These are phyloP conservation scores for Patella ulyssiponensis DNA, from an alignment of 2,888 invertebrate genomes.

Conservation along the genomic window DNA sequence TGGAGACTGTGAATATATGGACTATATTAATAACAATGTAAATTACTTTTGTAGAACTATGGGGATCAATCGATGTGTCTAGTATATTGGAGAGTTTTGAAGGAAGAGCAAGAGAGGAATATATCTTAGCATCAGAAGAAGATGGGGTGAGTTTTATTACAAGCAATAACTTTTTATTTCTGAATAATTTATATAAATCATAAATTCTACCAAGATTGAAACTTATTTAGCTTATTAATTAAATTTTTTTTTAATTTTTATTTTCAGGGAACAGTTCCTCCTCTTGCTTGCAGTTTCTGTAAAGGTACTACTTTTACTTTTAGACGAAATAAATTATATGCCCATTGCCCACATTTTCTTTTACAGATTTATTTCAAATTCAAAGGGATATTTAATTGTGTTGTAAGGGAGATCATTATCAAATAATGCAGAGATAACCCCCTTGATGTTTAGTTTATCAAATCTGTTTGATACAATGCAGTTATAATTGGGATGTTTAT, in stretches of 20 bases:
- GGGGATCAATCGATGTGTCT: conserved; percentile 12
- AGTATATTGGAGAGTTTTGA: conserved; percentile 37
- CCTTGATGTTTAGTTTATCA: too few species aligned
- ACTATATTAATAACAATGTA: background rate
- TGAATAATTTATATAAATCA: background rate
- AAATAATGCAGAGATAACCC: too few species aligned
- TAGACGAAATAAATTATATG: too few species aligned
- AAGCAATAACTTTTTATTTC: conserved; percentile 9
- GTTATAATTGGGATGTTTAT: too few species aligned
- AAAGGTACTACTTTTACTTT: conserved; percentile 72
- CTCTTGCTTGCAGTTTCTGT: conserved; percentile 74
- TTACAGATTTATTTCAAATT: too few species aligned
- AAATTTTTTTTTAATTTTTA: conserved; percentile 20
- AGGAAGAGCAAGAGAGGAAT: conserved; percentile 52
- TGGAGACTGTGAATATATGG: too few species aligned
- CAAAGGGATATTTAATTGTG: too few species aligned
- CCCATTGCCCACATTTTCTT: too few species aligned
- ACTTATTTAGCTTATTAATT: too few species aligned
- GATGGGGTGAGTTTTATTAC: conserved; percentile 49
- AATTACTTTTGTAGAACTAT: background rate
- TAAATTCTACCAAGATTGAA: background rate
- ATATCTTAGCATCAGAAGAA: conserved; percentile 50
- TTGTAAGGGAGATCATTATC: too few species aligned
- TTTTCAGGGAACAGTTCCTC: conserved; percentile 57
- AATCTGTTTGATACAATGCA: too few species aligned